Conservation (phyloP, 2,888 invertebrate genomes). For the Agrilus mali region DNA sequence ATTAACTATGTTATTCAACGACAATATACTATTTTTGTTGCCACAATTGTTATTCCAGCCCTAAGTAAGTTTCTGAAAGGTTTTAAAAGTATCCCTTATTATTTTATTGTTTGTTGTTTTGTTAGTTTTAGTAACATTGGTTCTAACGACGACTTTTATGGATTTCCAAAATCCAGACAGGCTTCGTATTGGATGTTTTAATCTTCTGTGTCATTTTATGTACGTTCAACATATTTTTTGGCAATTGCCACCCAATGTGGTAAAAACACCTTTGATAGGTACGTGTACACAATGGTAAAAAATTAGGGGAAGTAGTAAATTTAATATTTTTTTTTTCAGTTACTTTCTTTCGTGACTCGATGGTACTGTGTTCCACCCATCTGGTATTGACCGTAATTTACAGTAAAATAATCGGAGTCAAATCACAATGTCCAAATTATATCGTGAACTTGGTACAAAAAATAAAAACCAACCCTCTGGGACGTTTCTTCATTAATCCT, state of each 20-base stretch:
- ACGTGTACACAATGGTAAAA: slow-evolving; percentile 15
- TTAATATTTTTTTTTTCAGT: no score
- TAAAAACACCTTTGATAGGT: slow-evolving; percentile 41
- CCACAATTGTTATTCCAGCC: slow-evolving; percentile 44
- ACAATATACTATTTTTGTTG: slow-evolving; percentile 44
- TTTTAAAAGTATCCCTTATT: not conserved
- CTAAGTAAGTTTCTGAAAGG: slow-evolving; percentile 25
- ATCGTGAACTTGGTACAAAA: no score
- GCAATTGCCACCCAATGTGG: slow-evolving; percentile 46
- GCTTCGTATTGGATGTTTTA: slow-evolving; percentile 41
- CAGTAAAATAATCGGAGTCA: no score
- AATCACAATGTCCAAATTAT: no score
- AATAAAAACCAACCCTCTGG: no score
- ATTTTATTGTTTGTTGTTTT: slow-evolving; percentile 1
- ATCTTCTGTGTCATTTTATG: slow-evolving; percentile 47
- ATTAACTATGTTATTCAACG: slow-evolving; percentile 45
- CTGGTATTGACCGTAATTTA: no score
- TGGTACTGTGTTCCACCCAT: no score
- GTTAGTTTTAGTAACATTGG: slow-evolving; percentile 42
- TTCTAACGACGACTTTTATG: slow-evolving; percentile 43
- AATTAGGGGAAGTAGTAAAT: no score
- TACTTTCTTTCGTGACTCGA: no score
- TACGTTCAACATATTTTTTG: slow-evolving; percentile 47
- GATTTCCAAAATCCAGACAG: slow-evolving; percentile 45
- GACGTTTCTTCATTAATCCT: no score